These are phyloP conservation scores for Esperia sulphurella DNA, from an alignment of 2,888 invertebrate species.

Conservation along the genomic window DNA sequence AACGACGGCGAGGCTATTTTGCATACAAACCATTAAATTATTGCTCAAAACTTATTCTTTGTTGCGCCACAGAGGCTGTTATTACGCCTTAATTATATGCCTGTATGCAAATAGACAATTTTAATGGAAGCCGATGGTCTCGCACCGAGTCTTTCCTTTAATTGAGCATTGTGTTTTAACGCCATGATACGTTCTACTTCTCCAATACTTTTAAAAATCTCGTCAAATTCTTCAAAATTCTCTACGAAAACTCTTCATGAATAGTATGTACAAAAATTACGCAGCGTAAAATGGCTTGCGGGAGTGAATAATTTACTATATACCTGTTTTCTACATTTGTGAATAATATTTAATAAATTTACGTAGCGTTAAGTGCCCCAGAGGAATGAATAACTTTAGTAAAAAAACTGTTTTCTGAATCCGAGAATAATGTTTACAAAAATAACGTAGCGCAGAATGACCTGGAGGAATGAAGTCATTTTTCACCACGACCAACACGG, in stretches of 20 bases:
- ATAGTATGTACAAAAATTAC: constrained; percentile 1
- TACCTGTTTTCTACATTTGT: no score
- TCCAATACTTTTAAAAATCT: background rate
- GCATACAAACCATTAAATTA: constrained; percentile 79
- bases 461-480: constrained; percentile 56
- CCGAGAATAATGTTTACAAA: no score
- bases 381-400: no score
- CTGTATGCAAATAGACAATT: constrained; percentile 74
- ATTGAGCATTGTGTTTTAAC: constrained; percentile 50
- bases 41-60: constrained; percentile 78
- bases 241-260: no score
- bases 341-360: no score
- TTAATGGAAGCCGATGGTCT: constrained; percentile 67
- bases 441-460: no score
- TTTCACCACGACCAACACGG: constrained; percentile 44
- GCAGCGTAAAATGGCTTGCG: constrained; percentile 17
- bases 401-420: no score
- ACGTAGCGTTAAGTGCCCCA: no score
- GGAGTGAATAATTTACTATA: constrained; percentile 19
- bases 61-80: constrained; percentile 74
- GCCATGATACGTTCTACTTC: constrained; percentile 29
- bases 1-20: constrained; percentile 75
- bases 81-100: constrained; percentile 75
- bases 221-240: background rate
- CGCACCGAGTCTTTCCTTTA: constrained; percentile 48